Conservation (phyloP, 2,797 vertebrate genomes). For the Oryzias sinensis region DNA sequence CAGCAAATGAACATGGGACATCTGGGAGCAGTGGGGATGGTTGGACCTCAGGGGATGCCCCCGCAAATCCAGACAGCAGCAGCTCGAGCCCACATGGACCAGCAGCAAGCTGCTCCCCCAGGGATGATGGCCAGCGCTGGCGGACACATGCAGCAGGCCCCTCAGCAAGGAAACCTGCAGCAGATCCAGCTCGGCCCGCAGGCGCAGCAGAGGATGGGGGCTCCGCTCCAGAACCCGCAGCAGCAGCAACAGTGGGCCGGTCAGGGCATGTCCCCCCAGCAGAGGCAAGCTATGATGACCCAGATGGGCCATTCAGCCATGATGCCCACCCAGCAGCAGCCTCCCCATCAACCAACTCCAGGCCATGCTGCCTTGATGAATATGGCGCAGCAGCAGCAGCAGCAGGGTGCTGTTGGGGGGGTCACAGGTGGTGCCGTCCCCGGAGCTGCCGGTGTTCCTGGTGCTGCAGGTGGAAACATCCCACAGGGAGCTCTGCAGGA, state of each 20-base stretch:
- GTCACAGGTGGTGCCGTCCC: slow-evolving; percentile 46
- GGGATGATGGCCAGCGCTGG: slow-evolving; percentile 85
- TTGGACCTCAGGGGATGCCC: slow-evolving; percentile 65
- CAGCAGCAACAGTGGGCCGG: slow-evolving; percentile 85
- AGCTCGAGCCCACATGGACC: slow-evolving; percentile 84
- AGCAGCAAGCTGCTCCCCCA: slow-evolving; percentile 74
- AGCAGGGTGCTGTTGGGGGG: slow-evolving; percentile 59
- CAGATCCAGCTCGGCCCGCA: slow-evolving; percentile 86
- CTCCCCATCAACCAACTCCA: slow-evolving; percentile 39
- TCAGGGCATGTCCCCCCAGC: slow-evolving; percentile 81
- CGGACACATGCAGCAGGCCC: slow-evolving; percentile 84
- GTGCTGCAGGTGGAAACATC: slow-evolving; percentile 69
- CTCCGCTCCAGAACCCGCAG: slow-evolving; percentile 83
- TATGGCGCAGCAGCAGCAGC: slow-evolving; percentile 29
- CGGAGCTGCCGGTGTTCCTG: slow-evolving; percentile 66
- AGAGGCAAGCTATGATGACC: slow-evolving; percentile 77
- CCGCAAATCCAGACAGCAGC: slow-evolving; percentile 65
- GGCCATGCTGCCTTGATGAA: slow-evolving; percentile 25
- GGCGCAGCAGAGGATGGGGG: slow-evolving; percentile 80
- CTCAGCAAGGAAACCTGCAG: slow-evolving; percentile 78
- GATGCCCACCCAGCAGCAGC: slow-evolving; percentile 78
- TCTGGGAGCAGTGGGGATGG: slow-evolving; percentile 69
- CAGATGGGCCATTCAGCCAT: slow-evolving; percentile 79
- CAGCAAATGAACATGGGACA: slow-evolving; percentile 83
- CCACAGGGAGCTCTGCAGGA: slow-evolving; percentile 94